Percentiles rank a stretch among this genome's conserved stretches.
These are phyloP conservation scores for Julus scanicus DNA, from an alignment of 2,888 invertebrate species.

Conservation along the genomic window DNA sequence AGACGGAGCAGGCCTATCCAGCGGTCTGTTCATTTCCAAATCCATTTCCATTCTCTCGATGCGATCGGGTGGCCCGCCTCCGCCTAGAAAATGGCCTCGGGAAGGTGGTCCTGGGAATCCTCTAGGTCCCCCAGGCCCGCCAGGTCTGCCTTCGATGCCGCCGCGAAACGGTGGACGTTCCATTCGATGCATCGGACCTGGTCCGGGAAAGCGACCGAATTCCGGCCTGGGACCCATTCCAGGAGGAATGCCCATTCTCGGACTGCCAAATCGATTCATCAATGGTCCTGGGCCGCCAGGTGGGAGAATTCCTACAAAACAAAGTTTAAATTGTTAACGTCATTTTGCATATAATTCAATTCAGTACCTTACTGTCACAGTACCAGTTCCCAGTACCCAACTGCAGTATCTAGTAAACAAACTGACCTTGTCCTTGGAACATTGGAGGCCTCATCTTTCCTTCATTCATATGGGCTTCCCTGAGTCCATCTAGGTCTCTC, in stretches of 20 bases:
- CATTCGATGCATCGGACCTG: constrained; percentile 24
- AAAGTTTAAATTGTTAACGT: background rate
- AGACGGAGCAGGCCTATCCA: background rate
- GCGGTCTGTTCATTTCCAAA: background rate
- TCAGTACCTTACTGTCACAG: too few species aligned
- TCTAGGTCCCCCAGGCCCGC: background rate
- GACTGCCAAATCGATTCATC: constrained; percentile 48
- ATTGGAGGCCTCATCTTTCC: constrained; percentile 16
- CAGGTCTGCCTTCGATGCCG: background rate
- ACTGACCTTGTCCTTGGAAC: constrained; percentile 52
- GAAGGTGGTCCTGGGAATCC: constrained; percentile 34
- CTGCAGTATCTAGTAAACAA: too few species aligned
- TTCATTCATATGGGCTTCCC: background rate
- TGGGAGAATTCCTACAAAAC: background rate
- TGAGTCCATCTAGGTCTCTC: constrained; percentile 32
- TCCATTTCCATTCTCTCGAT: background rate
- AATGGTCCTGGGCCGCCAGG: background rate
- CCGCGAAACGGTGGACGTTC: constrained; percentile 43
- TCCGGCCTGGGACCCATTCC: constrained; percentile 55
- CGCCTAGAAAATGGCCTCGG: background rate
- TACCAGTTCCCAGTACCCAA: too few species aligned
- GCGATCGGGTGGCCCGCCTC: background rate
- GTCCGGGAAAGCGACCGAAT: constrained; percentile 55
- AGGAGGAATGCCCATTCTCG: constrained; percentile 52
- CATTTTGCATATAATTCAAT: background rate